These are phyloP conservation scores for Ochropacha duplaris DNA, from an alignment of 2,888 invertebrate species.

Conservation along the genomic window DNA sequence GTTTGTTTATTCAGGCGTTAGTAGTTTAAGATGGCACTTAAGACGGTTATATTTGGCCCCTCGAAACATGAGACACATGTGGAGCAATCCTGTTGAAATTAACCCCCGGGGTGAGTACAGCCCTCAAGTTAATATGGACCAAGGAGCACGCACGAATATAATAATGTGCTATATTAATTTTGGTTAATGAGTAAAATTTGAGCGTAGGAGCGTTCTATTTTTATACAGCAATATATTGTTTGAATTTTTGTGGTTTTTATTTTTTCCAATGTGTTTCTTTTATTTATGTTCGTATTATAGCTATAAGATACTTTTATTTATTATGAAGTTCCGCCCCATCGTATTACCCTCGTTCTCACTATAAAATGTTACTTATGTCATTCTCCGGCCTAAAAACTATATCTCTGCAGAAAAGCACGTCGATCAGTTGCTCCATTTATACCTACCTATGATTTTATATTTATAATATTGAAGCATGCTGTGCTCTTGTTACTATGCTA, in stretches of 20 bases:
- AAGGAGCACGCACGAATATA: conserved; percentile 22
- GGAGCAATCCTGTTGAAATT: conserved; percentile 38
- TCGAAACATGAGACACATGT: conserved; percentile 43
- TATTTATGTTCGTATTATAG: no score
- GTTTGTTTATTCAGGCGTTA: conserved; percentile 24
- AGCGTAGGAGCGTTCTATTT: not conserved
- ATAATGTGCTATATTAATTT: conserved; percentile 34
- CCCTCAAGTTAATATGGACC: conserved; percentile 20
- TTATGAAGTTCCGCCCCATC: no score
- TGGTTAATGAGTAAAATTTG: conserved; percentile 26
- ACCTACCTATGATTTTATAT: no score
- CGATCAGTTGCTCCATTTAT: no score
- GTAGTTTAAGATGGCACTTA: conserved; percentile 43
- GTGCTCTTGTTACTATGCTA: no score
- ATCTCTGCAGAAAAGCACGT: no score
- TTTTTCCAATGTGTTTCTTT: not conserved
- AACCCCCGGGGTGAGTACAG: conserved; percentile 32
- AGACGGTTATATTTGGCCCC: conserved; percentile 38
- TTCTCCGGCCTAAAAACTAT: no score
- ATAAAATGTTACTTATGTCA: no score
- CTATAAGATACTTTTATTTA: no score
- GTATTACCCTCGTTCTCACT: no score
- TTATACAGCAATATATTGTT: not conserved
- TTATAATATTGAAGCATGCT: no score
- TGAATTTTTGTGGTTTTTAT: not conserved